phyloP scores from a whole-genome alignment of 2,113 vertebrate species.

The Elgaria multicarinata region DNA sequence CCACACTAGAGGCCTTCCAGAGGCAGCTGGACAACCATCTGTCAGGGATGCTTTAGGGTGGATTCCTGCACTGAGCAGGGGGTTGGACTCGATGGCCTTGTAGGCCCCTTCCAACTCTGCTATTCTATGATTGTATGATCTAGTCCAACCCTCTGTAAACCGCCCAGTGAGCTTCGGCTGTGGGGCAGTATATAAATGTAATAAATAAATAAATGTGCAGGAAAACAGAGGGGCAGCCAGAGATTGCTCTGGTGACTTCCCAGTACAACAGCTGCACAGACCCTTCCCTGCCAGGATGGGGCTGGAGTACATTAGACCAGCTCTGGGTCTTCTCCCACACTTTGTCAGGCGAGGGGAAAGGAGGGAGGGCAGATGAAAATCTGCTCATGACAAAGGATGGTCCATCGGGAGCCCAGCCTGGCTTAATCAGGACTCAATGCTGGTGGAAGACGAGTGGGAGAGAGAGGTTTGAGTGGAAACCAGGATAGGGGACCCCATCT shows the following conservation, averaged over 20 bases:
- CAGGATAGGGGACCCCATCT: slow-evolving; percentile 19
- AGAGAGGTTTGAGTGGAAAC: slow-evolving; percentile 55
- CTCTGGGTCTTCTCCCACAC: slow-evolving; percentile 83
- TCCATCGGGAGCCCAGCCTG: slow-evolving; percentile 52
- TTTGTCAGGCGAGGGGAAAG: slow-evolving; percentile 81
- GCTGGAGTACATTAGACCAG: slow-evolving; percentile 77
- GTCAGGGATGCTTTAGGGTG: too few relatives aligned
- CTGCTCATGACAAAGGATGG: slow-evolving; percentile 53
- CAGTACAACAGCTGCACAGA: slow-evolving; percentile 22
- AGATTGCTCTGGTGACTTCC: neutral
- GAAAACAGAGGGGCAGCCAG: neutral
- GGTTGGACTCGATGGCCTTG: too few relatives aligned
- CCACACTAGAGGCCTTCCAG: too few relatives aligned
- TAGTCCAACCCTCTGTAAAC: too few relatives aligned
- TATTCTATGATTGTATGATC: too few relatives aligned
- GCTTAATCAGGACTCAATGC: slow-evolving; percentile 64
- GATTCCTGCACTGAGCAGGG: too few relatives aligned
- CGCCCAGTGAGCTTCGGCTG: too few relatives aligned
- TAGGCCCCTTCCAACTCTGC: too few relatives aligned
- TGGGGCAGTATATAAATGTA: too few relatives aligned
- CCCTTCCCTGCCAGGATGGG: slow-evolving; percentile 61
- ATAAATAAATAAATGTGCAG: too few relatives aligned
- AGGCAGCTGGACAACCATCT: too few relatives aligned
- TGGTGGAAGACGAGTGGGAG: slow-evolving; percentile 62
- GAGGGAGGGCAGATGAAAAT: slow-evolving; percentile 68